A percentile compares a stretch with the other conserved stretches of the same genome.
These are phyloP conservation scores for Sarcophilus harrisii DNA, from an alignment of 2,797 vertebrate genomes.

Conservation along the genomic window DNA sequence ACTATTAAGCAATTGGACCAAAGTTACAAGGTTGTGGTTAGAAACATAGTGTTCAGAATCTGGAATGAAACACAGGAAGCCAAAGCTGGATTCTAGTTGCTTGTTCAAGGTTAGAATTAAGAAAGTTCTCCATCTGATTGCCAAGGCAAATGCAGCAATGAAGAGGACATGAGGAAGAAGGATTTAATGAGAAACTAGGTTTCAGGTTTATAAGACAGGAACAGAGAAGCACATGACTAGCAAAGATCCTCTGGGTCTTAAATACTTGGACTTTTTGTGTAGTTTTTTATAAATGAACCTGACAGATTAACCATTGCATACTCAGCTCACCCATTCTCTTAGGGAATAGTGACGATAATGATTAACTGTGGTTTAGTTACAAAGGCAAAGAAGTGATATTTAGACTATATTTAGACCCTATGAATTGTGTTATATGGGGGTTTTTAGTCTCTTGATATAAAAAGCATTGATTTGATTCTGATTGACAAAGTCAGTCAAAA, in stretches of 20 bases:
- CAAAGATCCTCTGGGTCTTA: background rate
- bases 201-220: background rate
- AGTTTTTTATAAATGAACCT: background rate
- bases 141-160: background rate
- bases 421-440: background rate
- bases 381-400: background rate
- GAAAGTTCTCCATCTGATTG: background rate
- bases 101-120: background rate
- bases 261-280: background rate
- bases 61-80: background rate
- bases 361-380: constrained; percentile 10
- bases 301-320: background rate
- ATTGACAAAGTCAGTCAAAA: background rate
- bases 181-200: background rate
- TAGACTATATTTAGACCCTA: background rate
- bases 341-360: background rate
- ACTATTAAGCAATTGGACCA: background rate
- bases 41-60: background rate
- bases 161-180: background rate
- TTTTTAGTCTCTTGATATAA: background rate
- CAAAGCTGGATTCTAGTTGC: background rate
- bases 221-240: background rate
- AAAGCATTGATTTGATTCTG: background rate
- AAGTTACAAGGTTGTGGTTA: background rate
- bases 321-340: background rate